Base-by-base conservation (phyloP, 2,113 vertebrate genomes). In the Megaleporinus macrocephalus region DNA sequence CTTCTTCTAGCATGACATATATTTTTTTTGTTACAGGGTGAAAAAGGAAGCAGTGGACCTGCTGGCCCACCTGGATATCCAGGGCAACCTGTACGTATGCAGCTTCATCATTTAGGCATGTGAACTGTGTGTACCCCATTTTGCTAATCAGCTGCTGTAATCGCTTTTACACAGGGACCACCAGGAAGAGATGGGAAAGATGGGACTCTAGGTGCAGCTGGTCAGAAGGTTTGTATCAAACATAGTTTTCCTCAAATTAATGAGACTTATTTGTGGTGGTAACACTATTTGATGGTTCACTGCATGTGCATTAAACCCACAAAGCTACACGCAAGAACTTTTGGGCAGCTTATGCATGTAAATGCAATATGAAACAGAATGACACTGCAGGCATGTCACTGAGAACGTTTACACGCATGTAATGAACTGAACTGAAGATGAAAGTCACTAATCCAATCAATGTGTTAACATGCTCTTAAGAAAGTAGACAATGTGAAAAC, bases 111-210 rank as follows among this genome's bases (percentile, higher is more conserved):
- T 73, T 49, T 61, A 36, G 65, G 15, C 9, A 12, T 29, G 0
- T 69, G 1, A 5, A 15, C 29, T 65, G 0, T 53, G 16, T 24
- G 66, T 49, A 10, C 0, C 55, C 20, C 65, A 53, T 0, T 41
- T 36, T 53, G 36, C 69, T 66, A 10, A 0, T 47, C 14, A 66
- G 30, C 5, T 44, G n/a, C 16, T 44, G 7, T 68, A 26, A 0
- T 33, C 33, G 24, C 72, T 22, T 84, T 62, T 80, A 61, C 57
- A 81, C 85, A 99, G 98, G 98, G 97, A 69, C 89, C 92, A 70
- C 92, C 94, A 87, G 97, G 98, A 76, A 95, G 93, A 90, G 91
- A 92, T 78, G 98, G 98, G 78, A 96, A 96, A 57, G 94, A 95
- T 89, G 97, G 98, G 73, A 83, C 92, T 89, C 93, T 93, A 0